These are phyloP conservation scores for Diarsia dahlii DNA, from an alignment of 2,888 invertebrate genomes.

Conservation along the genomic window DNA sequence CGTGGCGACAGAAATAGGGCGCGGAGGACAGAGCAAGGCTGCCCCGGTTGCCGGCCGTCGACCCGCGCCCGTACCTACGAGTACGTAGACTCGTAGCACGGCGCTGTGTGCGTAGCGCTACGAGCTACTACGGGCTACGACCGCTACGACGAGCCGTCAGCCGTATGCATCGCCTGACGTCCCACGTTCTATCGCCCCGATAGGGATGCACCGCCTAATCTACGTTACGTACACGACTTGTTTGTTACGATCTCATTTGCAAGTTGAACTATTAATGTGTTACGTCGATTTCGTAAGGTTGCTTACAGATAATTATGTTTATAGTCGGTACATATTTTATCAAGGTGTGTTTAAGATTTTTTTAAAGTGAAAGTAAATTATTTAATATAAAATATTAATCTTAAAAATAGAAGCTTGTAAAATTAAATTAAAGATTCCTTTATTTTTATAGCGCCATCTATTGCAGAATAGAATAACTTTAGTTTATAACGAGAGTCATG, in stretches of 20 bases:
- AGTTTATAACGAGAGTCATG: conserved; percentile 60
- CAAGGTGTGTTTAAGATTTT: neutral
- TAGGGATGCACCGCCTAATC: conserved; percentile 76
- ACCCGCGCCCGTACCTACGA: conserved; percentile 82
- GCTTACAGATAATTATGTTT: neutral
- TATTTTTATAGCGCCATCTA: conserved; percentile 80
- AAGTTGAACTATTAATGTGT: conserved; percentile 30
- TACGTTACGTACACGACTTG: conserved; percentile 70
- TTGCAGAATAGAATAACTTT: conserved; percentile 77
- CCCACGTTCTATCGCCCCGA: conserved; percentile 71
- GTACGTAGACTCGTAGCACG: conserved; percentile 71
- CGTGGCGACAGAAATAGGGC: conserved; percentile 90
- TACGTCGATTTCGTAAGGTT: conserved; percentile 25
- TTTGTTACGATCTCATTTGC: conserved; percentile 55
- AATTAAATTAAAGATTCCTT: conserved; percentile 1
- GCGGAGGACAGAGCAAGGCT: conserved; percentile 91
- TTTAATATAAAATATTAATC: neutral
- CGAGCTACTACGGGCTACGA: conserved; percentile 78
- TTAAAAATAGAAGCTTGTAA: too few relatives aligned
- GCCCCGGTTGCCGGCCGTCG: conserved; percentile 89
- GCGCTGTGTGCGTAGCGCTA: conserved; percentile 73
- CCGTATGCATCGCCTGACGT: conserved; percentile 67
- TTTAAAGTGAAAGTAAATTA: neutral
- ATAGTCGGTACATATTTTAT: neutral
- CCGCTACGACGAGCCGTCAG: conserved; percentile 67